Evolutionary conservation across 2,113 vertebrate species (phyloP).

Genomic region (Miniopterus natalensis): DNA sequence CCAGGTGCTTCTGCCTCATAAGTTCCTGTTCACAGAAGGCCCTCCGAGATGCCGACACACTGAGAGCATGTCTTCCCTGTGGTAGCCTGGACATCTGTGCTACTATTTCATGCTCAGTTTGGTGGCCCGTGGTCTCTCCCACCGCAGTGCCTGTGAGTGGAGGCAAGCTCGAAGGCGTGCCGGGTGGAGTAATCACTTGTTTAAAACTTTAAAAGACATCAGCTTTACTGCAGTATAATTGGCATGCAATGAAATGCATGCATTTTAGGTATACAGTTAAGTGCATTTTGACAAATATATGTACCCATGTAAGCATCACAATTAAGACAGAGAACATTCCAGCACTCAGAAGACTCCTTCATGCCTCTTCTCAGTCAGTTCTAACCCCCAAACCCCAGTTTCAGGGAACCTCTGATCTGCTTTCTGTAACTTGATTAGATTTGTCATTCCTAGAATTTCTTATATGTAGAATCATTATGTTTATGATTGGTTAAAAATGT

Average conservation of each 20-base stretch:
- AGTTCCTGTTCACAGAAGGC: not conserved
- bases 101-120: rapidly evolving
- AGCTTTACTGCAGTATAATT: not conserved
- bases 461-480: not conserved
- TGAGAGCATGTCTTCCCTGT: rapidly evolving
- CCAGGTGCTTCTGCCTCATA: not conserved
- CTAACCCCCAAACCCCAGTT: too few species aligned
- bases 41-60: not conserved
- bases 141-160: not conserved
- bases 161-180: not conserved
- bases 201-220: not conserved
- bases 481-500: not conserved
- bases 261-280: not conserved
- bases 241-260: not conserved
- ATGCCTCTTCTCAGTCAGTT: not conserved
- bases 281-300: not conserved
- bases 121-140: not conserved
- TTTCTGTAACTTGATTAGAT: not conserved
- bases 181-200: not conserved
- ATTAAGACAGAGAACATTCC: not conserved
- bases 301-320: not conserved
- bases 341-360: not conserved
- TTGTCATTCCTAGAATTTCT: not conserved
- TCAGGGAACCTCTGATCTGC: too few species aligned
- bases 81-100: rapidly evolving